Base-by-base conservation (phyloP, 2,113 vertebrate genomes). In the Otolemur garnettii region DNA sequence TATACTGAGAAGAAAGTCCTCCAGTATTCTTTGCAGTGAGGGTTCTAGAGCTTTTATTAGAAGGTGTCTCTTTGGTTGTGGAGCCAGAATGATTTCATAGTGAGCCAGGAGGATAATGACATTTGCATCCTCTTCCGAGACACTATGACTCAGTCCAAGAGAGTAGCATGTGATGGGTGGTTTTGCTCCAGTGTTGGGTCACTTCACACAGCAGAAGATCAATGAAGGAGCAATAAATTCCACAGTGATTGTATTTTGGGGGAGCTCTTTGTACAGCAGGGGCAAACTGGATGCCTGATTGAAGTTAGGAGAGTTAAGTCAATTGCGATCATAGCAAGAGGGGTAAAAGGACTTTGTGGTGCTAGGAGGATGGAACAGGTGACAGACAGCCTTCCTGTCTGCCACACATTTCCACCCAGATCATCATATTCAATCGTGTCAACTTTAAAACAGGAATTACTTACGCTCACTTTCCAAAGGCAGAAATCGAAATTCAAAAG, bases 401-500 rank as follows among this genome's bases (percentile, higher is more conserved):
- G 5, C 30, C 77, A 22, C 22, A 35, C 10, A 72, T 42, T 60
- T 19, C 42, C 35, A 60, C 5, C 18, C 26, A n/a, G 30, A 71
- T 69, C 26, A 83, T 66, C 33, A 75, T 26, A 64, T 38, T 50
- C n/a, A n/a, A 59, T 77, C 64, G 62, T 68, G 30, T 72, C 74
- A 82, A 12, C 33, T 74, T 69, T 50, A 69, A 86, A 77, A 60
- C 1, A 68, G n/a, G n/a, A 59, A 35, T 28, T 28, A 60, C n/a
- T 77, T 80, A 62, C 53, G 22, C 14, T 87, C 53, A 79, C n/a
- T 82, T 92, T 90, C 35, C 42, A 72, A 57, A n/a, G 38, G 53
- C 26, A 88, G 50, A 95, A 72, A 68, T 45, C 77, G 82, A 88
- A 87, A 69, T 33, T 57, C 38, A 50, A 42, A 87, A 75, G n/a